These are phyloP conservation scores for Platanista minor DNA, from an alignment of 2,113 vertebrate species.

Conservation along the genomic window DNA sequence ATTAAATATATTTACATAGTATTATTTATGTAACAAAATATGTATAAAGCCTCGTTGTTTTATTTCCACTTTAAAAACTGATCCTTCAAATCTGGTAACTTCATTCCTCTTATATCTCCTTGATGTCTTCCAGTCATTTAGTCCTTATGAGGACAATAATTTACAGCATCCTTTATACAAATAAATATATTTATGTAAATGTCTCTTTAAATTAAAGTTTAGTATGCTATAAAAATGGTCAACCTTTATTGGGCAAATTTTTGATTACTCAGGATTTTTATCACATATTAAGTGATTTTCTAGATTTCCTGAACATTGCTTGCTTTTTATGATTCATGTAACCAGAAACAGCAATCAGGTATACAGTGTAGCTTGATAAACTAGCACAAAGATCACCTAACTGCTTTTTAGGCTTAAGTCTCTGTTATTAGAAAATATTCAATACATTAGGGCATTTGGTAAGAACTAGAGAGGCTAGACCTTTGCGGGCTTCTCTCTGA, in stretches of 20 bases:
- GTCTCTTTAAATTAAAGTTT: neutral
- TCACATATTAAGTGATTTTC: neutral
- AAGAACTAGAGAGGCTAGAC: neutral
- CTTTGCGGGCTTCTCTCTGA: neutral
- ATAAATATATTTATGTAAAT: neutral
- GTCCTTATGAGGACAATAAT: neutral
- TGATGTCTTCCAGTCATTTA: neutral
- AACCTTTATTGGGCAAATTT: neutral
- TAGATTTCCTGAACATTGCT: neutral
- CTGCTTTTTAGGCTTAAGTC: neutral
- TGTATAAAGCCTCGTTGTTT: neutral
- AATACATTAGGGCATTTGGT: neutral
- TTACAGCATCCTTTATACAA: neutral
- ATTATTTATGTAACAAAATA: neutral
- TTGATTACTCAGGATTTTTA: neutral
- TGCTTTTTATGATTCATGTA: neutral
- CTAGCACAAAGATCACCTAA: neutral
- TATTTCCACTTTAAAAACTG: slow-evolving; percentile 13
- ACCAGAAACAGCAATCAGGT: neutral
- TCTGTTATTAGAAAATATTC: neutral
- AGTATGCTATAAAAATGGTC: neutral
- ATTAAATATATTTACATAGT: neutral
- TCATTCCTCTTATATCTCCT: neutral
- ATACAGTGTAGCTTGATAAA: neutral
- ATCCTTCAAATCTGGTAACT: neutral